phyloP scores from a whole-genome alignment of 2,888 invertebrate genomes.

The Hybos culiciformis region DNA sequence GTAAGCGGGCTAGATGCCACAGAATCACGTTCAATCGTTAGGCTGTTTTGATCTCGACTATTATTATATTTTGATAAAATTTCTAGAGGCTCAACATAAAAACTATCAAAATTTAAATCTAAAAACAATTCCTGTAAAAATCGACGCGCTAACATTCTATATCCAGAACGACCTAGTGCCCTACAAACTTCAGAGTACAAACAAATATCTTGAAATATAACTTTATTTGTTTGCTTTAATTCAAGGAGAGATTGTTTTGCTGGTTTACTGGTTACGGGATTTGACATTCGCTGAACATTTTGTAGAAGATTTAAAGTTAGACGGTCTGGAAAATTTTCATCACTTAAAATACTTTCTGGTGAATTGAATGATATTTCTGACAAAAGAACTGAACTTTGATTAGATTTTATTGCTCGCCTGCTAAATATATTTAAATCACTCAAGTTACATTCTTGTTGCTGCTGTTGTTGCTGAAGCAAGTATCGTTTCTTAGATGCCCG shows the following conservation, averaged over 20 bases:
- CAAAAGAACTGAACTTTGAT: slow-evolving; percentile 22
- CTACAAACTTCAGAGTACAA: slow-evolving; percentile 84
- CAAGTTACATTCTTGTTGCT: slow-evolving; percentile 13
- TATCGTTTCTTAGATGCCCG: slow-evolving; percentile 26
- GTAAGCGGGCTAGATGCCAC: background rate
- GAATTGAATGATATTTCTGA: slow-evolving; percentile 33
- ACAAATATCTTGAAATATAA: slow-evolving; percentile 70
- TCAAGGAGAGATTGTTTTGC: slow-evolving; percentile 69
- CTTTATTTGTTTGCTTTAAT: slow-evolving; percentile 57
- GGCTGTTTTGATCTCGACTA: background rate
- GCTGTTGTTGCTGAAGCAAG: background rate
- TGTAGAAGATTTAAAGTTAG: slow-evolving; percentile 42
- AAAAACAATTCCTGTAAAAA: slow-evolving; percentile 89
- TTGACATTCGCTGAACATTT: slow-evolving; percentile 59
- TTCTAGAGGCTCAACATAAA: slow-evolving; percentile 39
- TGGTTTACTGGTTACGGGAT: slow-evolving; percentile 65
- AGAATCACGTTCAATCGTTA: background rate
- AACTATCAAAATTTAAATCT: slow-evolving; percentile 61
- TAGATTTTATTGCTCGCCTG: slow-evolving; percentile 16
- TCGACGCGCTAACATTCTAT: slow-evolving; percentile 67
- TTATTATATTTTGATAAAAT: slow-evolving; percentile 29
- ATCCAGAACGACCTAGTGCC: slow-evolving; percentile 62
- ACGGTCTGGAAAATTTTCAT: slow-evolving; percentile 32
- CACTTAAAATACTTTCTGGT: slow-evolving; percentile 35
- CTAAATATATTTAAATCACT: slow-evolving; percentile 18